A percentile compares a stretch with the other conserved stretches of the same genome.
phyloP scores from a whole-genome alignment of 2,797 vertebrate genomes.

The Mionectes olivaceus region DNA sequence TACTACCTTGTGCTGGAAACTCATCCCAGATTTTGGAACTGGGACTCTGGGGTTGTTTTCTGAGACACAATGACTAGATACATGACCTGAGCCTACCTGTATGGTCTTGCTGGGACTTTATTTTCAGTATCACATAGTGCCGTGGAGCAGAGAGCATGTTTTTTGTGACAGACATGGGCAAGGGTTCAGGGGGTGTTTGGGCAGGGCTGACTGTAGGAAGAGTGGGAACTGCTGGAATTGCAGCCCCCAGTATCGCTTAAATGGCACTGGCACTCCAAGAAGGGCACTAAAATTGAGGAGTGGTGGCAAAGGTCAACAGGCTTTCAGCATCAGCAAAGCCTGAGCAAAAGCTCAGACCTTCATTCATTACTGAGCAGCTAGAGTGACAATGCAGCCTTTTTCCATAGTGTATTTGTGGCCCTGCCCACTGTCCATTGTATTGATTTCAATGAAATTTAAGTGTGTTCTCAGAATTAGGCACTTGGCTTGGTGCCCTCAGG shows the following conservation, averaged over 20 bases:
- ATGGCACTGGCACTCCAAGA: not conserved
- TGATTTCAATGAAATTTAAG: slow-evolving; percentile 38
- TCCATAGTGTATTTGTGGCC: not conserved
- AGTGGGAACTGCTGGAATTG: not conserved
- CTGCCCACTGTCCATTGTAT: slow-evolving; percentile 22
- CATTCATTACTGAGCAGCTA: not conserved
- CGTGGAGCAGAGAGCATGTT: no score
- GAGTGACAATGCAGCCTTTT: slow-evolving; percentile 48
- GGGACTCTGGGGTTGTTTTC: not conserved
- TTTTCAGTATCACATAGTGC: not conserved
- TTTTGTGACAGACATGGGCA: not conserved
- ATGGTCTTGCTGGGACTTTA: not conserved
- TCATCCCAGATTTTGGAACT: not conserved
- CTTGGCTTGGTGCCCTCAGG: slow-evolving; percentile 27
- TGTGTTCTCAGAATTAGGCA: not conserved
- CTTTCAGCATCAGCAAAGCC: slow-evolving; percentile 8
- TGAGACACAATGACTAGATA: not conserved
- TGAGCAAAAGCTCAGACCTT: slow-evolving; percentile 20
- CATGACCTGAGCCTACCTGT: fast-evolving
- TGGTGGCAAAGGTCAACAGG: slow-evolving; percentile 40
- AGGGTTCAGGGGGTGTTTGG: not conserved
- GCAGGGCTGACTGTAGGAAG: not conserved
- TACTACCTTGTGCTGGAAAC: not conserved
- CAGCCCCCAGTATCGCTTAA: fast-evolving
- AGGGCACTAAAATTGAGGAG: not conserved